Evolutionary conservation across 1,140 invertebrate genomes (phyloP).

Genomic region (Drosophila seguyi): DNA sequence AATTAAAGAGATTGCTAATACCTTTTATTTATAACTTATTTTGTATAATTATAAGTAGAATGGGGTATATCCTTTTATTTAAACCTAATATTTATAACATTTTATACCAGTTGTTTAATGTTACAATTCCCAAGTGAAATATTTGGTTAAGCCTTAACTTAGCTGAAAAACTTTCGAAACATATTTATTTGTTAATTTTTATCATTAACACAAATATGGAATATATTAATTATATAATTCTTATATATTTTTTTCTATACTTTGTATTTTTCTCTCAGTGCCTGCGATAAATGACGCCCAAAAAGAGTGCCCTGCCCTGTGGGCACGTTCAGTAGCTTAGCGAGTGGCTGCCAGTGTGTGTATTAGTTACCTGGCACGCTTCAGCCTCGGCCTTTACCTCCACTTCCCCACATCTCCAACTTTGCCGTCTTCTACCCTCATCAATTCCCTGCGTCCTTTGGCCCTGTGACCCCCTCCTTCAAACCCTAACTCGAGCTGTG

Average conservation of each 20-base stretch:
- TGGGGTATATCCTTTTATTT: too few species aligned
- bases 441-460: slow-evolving; percentile 9
- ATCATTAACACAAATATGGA: neutral
- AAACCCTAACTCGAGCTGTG: slow-evolving; percentile 22
- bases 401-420: neutral
- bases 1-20: too few species aligned
- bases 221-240: neutral
- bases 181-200: neutral
- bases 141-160: too few species aligned
- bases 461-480: neutral
- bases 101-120: neutral
- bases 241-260: neutral
- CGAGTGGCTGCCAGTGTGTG: slow-evolving; percentile 42
- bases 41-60: too few species aligned
- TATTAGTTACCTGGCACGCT: slow-evolving; percentile 79
- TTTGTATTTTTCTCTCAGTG: neutral
- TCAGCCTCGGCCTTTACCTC: slow-evolving; percentile 32
- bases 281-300: slow-evolving; percentile 5
- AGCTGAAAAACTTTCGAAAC: accelerated
- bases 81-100: too few species aligned
- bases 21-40: too few species aligned
- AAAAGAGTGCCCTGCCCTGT: slow-evolving; percentile 30
- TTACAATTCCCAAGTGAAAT: neutral
- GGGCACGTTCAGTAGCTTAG: slow-evolving; percentile 75
- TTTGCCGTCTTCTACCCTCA: neutral